A percentile compares a stretch with the other conserved stretches of the same genome.
Conservation (phyloP, 2,888 invertebrate species). For the Torymus tubicola region DNA sequence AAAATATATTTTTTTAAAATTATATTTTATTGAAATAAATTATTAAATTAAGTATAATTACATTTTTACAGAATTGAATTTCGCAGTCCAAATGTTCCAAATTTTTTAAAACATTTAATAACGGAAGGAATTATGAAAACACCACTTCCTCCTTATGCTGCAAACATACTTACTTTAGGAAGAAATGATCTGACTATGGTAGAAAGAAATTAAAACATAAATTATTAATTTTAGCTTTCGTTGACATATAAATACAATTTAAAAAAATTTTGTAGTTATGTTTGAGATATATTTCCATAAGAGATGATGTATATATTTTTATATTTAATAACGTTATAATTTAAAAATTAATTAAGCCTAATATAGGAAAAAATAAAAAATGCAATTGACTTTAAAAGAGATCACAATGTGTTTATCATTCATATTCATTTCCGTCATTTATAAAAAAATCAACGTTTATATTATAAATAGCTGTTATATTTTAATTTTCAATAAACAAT, state of each 20-base stretch:
- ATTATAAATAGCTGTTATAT: no score
- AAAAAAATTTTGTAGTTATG: background rate
- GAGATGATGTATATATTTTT: background rate
- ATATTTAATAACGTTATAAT: background rate
- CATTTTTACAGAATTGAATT: conserved; percentile 67
- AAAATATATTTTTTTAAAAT: background rate
- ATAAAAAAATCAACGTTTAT: conserved; percentile 36
- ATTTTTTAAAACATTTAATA: conserved; percentile 64
- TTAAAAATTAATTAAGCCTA: background rate
- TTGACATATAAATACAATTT: no score
- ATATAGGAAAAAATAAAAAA: background rate
- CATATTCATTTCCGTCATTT: conserved; percentile 1
- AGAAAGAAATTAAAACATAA: background rate
- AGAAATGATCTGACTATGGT: conserved; percentile 62
- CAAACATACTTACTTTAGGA: conserved; percentile 65
- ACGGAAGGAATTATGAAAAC: conserved; percentile 62
- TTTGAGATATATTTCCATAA: background rate
- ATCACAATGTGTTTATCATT: conserved; percentile 9
- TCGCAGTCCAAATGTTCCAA: conserved; percentile 65
- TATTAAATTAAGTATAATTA: conserved; percentile 26
- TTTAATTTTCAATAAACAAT: no score
- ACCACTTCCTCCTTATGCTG: conserved; percentile 69
- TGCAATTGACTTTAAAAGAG: background rate
- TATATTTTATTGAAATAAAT: background rate
- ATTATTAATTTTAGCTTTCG: no score